phyloP scores from a whole-genome alignment of 2,113 vertebrate genomes.

The Penelope pileata region DNA sequence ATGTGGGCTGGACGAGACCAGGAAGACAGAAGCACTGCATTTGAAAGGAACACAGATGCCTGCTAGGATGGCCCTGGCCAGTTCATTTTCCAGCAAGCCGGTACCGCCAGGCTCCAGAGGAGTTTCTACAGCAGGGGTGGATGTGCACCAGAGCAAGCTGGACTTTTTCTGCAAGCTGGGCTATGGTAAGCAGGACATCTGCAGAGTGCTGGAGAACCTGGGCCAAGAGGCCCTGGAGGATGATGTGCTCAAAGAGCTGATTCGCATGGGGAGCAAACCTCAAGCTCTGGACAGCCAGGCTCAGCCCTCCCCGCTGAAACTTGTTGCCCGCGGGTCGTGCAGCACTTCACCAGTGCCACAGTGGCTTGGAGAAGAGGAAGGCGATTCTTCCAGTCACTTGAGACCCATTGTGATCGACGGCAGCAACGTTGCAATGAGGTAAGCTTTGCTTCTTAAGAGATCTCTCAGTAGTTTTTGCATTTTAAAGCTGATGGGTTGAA shows the following conservation, averaged over 20 bases:
- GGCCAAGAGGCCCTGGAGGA: conserved; percentile 86
- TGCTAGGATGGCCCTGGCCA: neutral
- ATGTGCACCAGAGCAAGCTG: conserved; percentile 78
- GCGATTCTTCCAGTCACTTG: conserved; percentile 38
- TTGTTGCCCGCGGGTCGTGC: conserved; percentile 79
- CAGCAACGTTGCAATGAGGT: conserved; percentile 96
- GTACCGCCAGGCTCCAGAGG: neutral
- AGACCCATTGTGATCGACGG: conserved; percentile 90
- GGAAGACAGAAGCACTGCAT: neutral
- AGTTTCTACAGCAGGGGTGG: conserved; percentile 49
- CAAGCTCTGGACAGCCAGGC: neutral
- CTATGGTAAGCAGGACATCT: conserved; percentile 81
- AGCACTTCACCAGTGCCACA: neutral
- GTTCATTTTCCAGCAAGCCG: neutral
- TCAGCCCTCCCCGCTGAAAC: conserved; percentile 45
- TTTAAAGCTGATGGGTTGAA: neutral
- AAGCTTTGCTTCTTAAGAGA: neutral
- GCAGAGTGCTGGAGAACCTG: conserved; percentile 85
- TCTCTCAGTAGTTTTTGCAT: neutral
- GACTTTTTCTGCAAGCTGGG: conserved; percentile 91
- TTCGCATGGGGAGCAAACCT: conserved; percentile 82
- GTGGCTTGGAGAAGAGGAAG: neutral
- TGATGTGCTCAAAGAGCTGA: conserved; percentile 89
- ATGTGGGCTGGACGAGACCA: neutral
- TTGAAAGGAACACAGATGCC: neutral